Evolutionary conservation across 1,140 invertebrate genomes (phyloP).

Genomic region (Globodera ellingtonae): DNA sequence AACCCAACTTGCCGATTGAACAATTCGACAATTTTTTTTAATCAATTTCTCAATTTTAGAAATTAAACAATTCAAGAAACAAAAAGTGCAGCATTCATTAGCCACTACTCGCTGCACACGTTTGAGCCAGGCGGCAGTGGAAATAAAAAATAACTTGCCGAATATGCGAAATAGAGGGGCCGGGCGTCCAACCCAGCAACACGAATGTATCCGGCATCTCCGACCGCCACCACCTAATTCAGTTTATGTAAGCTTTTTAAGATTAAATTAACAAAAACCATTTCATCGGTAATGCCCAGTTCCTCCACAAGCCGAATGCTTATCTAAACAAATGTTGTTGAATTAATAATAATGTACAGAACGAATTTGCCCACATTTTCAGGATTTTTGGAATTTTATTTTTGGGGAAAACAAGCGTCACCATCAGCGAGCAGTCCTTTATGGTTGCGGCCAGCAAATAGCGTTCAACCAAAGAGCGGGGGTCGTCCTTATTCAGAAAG

Average conservation of each 20-base stretch:
- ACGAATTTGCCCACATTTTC: background rate
- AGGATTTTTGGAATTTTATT: background rate
- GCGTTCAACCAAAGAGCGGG: constrained; percentile 50
- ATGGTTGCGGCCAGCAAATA: constrained; percentile 64
- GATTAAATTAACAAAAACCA: background rate
- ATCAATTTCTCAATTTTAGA: background rate
- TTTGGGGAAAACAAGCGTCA: constrained; percentile 33
- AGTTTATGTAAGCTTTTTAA: too few relatives aligned
- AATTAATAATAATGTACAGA: background rate
- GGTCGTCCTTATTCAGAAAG: constrained; percentile 50
- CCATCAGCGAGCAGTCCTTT: constrained; percentile 60
- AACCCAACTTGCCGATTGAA: background rate
- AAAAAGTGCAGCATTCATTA: background rate
- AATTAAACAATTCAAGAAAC: background rate
- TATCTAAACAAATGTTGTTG: constrained; percentile 1
- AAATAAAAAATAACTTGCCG: constrained; percentile 10
- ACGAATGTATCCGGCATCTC: constrained; percentile 7
- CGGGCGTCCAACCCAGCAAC: constrained; percentile 21
- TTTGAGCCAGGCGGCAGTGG: background rate
- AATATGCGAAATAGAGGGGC: constrained; percentile 31
- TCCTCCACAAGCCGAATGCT: constrained; percentile 25
- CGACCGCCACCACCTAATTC: background rate
- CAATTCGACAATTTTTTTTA: background rate
- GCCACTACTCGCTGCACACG: background rate
- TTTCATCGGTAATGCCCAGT: background rate